Evolutionary conservation across 2,797 vertebrate species (phyloP).

Genomic region (Chloroceryle inda): DNA sequence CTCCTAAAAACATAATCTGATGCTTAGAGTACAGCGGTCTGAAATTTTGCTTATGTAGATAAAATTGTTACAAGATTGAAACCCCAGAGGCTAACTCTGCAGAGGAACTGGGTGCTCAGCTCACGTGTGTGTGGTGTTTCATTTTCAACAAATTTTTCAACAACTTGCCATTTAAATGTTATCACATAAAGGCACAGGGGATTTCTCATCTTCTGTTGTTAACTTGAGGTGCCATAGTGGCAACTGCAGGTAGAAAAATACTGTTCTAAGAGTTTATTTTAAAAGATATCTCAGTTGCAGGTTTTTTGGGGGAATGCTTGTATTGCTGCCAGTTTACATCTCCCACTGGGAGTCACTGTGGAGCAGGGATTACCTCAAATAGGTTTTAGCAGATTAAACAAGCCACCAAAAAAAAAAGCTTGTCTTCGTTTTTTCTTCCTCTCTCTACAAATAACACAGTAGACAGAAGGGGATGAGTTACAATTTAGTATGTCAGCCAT

Average conservation of each 20-base stretch:
- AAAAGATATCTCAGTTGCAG: background rate
- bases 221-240: background rate
- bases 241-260: background rate
- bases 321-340: constrained; percentile 35
- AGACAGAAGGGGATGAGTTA: background rate
- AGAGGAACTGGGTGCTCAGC: background rate
- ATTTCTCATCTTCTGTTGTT: background rate
- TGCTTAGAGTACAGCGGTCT: background rate
- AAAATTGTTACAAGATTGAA: background rate
- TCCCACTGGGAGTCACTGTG: constrained; percentile 45
- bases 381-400: constrained; percentile 51
- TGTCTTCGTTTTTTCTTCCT: background rate
- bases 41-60: background rate
- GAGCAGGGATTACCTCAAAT: constrained; percentile 46
- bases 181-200: background rate
- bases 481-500: background rate
- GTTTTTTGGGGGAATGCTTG: constrained; percentile 13
- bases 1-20: background rate
- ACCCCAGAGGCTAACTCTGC: background rate
- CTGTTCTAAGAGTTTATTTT: background rate
- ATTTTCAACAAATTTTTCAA: background rate
- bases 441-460: background rate
- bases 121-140: background rate
- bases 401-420: background rate
- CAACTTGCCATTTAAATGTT: background rate